A percentile compares a stretch with the other conserved stretches of the same genome.
These are phyloP conservation scores for Pristis pectinata DNA, from an alignment of 2,797 vertebrate genomes.

Conservation along the genomic window DNA sequence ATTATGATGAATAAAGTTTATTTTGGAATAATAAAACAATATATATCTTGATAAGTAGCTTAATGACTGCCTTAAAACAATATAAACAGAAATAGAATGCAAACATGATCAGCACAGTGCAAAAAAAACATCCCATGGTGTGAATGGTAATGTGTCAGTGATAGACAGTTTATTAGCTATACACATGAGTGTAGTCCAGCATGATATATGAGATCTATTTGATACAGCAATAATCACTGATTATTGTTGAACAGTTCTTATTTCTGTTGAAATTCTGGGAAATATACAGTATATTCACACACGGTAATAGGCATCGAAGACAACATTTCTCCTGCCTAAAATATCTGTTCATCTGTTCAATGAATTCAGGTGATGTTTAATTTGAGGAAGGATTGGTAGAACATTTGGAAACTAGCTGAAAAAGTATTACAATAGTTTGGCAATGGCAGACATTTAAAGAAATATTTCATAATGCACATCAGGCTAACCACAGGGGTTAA, in stretches of 20 bases:
- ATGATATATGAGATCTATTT: not conserved
- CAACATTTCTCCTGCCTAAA: not conserved
- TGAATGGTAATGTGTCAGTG: not conserved
- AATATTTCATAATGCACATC: no score
- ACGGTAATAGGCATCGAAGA: not conserved
- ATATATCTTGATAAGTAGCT: not conserved
- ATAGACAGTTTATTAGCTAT: not conserved
- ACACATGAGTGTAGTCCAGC: not conserved
- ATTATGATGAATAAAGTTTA: no score
- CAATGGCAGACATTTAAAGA: no score
- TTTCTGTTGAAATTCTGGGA: not conserved
- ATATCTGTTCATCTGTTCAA: not conserved
- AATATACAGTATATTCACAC: not conserved
- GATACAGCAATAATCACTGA: not conserved
- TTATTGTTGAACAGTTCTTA: not conserved
- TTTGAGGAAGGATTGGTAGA: no score
- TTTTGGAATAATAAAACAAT: no score
- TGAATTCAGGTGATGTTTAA: no score
- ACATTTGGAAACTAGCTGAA: no score
- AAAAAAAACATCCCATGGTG: not conserved
- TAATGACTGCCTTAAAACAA: not conserved
- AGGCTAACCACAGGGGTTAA: no score
- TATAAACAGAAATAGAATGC: not conserved
- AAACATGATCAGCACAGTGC: not conserved
- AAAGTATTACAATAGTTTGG: no score